phyloP scores from a whole-genome alignment of 1,140 invertebrate genomes.

The Drosophila quadrilineata region DNA sequence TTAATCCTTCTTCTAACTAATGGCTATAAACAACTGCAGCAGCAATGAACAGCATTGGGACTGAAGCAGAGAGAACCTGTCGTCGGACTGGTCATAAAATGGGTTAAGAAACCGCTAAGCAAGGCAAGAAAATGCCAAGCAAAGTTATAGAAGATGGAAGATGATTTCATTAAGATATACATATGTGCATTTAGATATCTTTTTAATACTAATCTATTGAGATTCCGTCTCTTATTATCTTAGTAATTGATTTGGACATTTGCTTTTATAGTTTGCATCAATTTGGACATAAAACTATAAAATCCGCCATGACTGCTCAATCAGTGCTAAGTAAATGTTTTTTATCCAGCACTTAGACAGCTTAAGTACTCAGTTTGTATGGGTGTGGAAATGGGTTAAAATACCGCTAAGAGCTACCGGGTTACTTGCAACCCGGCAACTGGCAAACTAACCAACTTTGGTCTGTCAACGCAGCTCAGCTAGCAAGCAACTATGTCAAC shows the following conservation, averaged over 20 bases:
- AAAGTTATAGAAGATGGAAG: background rate
- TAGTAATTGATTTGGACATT: no score
- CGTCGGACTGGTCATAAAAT: slow-evolving; percentile 32
- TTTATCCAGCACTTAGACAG: no score
- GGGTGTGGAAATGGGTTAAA: slow-evolving; percentile 39
- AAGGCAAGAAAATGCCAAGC: background rate
- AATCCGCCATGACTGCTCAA: background rate
- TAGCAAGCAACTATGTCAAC: slow-evolving; percentile 30
- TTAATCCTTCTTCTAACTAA: slow-evolving; percentile 30
- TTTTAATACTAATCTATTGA: no score
- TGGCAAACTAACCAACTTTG: slow-evolving; percentile 30
- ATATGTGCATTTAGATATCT: no score
- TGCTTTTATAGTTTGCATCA: no score
- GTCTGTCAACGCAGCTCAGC: slow-evolving; percentile 10
- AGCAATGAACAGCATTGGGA: slow-evolving; percentile 17
- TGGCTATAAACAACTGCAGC: slow-evolving; percentile 10
- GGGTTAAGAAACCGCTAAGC: slow-evolving; percentile 28
- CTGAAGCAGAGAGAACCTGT: slow-evolving; percentile 18
- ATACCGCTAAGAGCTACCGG: slow-evolving; percentile 30
- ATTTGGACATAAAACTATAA: no score
- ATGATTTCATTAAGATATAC: background rate
- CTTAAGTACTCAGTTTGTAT: background rate
- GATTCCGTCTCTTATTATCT: no score
- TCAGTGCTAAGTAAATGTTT: background rate
- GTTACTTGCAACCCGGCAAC: background rate